Conservation (phyloP, 1,140 invertebrate species). For the Plodia interpunctella region DNA sequence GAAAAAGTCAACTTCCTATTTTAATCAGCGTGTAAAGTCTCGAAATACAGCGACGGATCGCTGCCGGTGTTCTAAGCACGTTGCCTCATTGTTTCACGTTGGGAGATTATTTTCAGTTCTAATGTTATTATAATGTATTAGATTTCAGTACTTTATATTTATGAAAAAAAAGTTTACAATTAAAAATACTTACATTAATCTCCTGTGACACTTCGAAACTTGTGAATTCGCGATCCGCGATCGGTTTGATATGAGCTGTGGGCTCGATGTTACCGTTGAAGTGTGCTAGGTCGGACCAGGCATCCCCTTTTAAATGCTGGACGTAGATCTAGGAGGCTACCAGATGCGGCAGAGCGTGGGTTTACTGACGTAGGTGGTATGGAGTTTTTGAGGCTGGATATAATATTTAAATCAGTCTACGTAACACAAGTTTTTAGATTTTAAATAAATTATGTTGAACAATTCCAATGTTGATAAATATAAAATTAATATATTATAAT, state of each 20-base stretch:
- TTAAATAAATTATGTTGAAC: too few species aligned
- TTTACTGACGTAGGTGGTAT: background rate
- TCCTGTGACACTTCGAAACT: background rate
- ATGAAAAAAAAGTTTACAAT: background rate
- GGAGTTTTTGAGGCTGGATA: background rate
- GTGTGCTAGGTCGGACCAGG: conserved; percentile 51
- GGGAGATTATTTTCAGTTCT: too few species aligned
- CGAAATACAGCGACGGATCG: too few species aligned
- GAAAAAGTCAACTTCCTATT: too few species aligned
- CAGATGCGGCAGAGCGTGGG: conserved; percentile 16
- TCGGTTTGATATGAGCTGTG: background rate
- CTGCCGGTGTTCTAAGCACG: too few species aligned
- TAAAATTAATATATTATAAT: too few species aligned
- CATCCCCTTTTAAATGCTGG: conserved; percentile 47
- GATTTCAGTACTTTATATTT: background rate
- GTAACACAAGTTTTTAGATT: too few species aligned
- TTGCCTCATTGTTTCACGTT: too few species aligned
- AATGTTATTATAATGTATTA: too few species aligned
- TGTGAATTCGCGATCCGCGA: background rate
- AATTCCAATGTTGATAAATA: too few species aligned
- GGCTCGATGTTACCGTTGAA: conserved; percentile 16
- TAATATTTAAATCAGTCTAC: too few species aligned
- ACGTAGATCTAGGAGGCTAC: conserved; percentile 27
- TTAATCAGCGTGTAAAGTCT: too few species aligned
- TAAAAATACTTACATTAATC: background rate